These are phyloP conservation scores for Serinus canaria DNA, from an alignment of 2,113 vertebrate genomes.

Conservation along the genomic window DNA sequence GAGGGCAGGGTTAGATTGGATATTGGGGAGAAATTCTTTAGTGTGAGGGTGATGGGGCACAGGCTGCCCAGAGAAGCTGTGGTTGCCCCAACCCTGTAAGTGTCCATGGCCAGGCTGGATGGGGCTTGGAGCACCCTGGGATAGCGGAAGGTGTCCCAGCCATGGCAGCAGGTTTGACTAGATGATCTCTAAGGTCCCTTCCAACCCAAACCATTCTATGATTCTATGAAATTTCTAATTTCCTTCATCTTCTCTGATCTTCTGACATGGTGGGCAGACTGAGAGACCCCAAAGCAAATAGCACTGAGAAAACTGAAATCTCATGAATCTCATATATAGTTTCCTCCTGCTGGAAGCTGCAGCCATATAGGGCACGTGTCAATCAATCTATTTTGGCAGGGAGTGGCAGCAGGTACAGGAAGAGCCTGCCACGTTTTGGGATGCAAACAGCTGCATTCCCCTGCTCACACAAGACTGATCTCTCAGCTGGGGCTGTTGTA, in stretches of 20 bases:
- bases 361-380: rapidly evolving
- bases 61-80: not conserved
- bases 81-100: not conserved
- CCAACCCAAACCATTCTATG: not conserved
- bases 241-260: not conserved
- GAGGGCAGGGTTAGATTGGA: not conserved
- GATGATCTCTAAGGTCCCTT: not conserved
- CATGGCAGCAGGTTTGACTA: not conserved
- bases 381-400: not conserved
- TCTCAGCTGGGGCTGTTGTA: not conserved
- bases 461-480: not conserved
- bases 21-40: not conserved
- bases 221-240: not conserved
- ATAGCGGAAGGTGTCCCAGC: not conserved
- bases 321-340: too few relatives aligned
- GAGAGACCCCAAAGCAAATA: not conserved
- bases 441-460: not conserved
- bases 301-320: not conserved
- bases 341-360: not conserved
- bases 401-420: not conserved
- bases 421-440: not conserved
- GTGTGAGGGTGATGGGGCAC: not conserved
- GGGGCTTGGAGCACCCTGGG: not conserved
- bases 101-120: not conserved
- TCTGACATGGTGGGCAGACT: rapidly evolving